Percentiles rank a stretch among this genome's conserved stretches.
Conservation (phyloP, 2,797 vertebrate species). For the Caiman crocodilus region DNA sequence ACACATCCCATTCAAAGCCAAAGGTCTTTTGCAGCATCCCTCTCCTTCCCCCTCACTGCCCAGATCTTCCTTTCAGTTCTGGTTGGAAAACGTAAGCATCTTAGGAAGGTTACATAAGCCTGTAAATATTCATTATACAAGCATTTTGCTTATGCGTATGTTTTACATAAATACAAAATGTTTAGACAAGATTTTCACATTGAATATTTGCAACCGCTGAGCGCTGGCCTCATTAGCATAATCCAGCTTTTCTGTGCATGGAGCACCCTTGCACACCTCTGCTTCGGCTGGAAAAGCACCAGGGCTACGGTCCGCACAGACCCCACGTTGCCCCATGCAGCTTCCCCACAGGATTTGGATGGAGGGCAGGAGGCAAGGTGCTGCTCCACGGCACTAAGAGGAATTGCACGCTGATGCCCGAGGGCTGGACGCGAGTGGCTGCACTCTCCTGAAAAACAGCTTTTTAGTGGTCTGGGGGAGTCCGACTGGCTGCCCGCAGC, state of each 20-base stretch:
- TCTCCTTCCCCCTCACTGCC: not conserved
- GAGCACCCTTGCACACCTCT: not conserved
- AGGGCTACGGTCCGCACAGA: not conserved
- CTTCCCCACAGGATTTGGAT: not conserved
- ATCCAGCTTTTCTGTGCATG: not conserved
- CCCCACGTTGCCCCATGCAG: not conserved
- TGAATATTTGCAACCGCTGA: not conserved
- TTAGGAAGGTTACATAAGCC: not conserved
- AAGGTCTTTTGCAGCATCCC: not conserved
- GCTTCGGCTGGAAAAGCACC: not conserved
- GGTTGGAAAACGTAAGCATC: not conserved
- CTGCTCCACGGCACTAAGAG: not conserved
- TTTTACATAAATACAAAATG: slow-evolving; percentile 30
- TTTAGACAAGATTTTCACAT: slow-evolving; percentile 27
- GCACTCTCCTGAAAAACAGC: not conserved
- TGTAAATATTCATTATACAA: not conserved
- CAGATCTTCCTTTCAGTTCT: not conserved
- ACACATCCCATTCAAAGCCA: not conserved
- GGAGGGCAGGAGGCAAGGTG: not conserved
- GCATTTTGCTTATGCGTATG: not conserved
- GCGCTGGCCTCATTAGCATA: slow-evolving; percentile 1
- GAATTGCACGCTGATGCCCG: not conserved
- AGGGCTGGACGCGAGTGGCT: too few relatives aligned
- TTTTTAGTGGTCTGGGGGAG: too few relatives aligned
- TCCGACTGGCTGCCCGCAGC: too few relatives aligned